Base-by-base conservation (phyloP, 2,888 invertebrate species). In the Oscheius onirici region DNA sequence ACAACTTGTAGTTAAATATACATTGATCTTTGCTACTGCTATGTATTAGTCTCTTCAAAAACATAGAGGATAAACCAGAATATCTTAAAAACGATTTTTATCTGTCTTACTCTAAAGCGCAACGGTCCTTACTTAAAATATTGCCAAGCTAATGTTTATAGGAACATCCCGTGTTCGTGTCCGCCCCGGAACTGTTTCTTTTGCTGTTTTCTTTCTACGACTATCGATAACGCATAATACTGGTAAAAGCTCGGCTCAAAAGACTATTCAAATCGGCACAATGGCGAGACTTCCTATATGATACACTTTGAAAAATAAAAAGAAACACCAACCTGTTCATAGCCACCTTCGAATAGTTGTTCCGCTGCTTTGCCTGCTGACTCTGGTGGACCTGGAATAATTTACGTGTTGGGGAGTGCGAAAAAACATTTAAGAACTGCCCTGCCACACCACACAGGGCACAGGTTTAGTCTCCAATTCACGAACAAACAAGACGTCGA, bases 311-410 rank as follows among this genome's bases (percentile, higher is more conserved):
- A 46, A 55, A n/a, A 24, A n/a, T 6, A 24, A 52, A 17, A 24
- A 13, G 3, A 52, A 20, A 20, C 13, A 55, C 58, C 13, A 8
- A 58, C 58, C 58, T 58, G 43, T 41, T 58, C 58, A 58, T 58
- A 40, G 43, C 58, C 2, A 41, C 58, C 41, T 58, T 58, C 22
- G 58, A 41, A 20, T 40, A 58, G 40, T 58, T 58, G 40, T 41
- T 41, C 20, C 58, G 40, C 41, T 34, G 8, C 15, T 41, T 41
- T 41, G 58, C n/a, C 41, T 58, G 58, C 11, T 15, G 28, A n/a
- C 13, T 52, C 15, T 40, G 58, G 11, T 58, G 58, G 41, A 58
- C 58, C 58, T 58, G 55, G 34, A 55, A 28, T 34, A 55, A 34
- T 26, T 26, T 15, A 55, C n/a, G 13, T 24, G 15, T n/a, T 17